Evolutionary conservation across 2,113 vertebrate genomes (phyloP).

Genomic region (Silurus glanis): DNA sequence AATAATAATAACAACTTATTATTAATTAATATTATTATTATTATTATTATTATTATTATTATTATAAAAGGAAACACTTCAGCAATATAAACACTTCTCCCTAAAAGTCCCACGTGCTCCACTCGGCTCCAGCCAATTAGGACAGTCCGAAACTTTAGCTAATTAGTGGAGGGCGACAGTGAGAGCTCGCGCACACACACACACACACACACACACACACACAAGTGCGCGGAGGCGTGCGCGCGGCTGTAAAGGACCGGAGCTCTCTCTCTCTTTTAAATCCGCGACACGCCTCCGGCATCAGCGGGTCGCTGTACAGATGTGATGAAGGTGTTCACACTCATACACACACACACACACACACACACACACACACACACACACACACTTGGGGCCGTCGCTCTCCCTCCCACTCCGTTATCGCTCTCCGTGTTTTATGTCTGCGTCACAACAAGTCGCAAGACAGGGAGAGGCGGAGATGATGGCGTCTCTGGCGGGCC

Average conservation of each 20-base stretch:
- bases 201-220: constrained; percentile 14
- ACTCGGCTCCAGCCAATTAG: constrained; percentile 57
- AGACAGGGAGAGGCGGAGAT: constrained; percentile 65
- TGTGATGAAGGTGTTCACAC: constrained; percentile 59
- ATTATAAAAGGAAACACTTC: neutral
- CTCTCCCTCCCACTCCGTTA: constrained; percentile 53
- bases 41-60: neutral
- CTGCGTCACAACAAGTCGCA: constrained; percentile 83
- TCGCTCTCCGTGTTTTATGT: constrained; percentile 78
- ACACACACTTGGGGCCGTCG: constrained; percentile 18
- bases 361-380: constrained; percentile 19
- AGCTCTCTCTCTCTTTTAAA: constrained; percentile 12
- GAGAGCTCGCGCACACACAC: neutral
- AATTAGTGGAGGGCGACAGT: constrained; percentile 59
- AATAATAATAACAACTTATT: neutral
- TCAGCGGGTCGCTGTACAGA: constrained; percentile 62
- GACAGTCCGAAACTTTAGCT: constrained; percentile 62
- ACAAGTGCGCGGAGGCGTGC: constrained; percentile 19
- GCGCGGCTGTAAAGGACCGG: neutral
- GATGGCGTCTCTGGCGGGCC: constrained; percentile 79
- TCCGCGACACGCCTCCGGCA: constrained; percentile 16
- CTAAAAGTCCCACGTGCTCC: constrained; percentile 7
- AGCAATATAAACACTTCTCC: neutral
- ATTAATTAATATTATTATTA: neutral
- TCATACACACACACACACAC: neutral